phyloP scores from a whole-genome alignment of 2,113 vertebrate species.

The Proteles cristata region DNA sequence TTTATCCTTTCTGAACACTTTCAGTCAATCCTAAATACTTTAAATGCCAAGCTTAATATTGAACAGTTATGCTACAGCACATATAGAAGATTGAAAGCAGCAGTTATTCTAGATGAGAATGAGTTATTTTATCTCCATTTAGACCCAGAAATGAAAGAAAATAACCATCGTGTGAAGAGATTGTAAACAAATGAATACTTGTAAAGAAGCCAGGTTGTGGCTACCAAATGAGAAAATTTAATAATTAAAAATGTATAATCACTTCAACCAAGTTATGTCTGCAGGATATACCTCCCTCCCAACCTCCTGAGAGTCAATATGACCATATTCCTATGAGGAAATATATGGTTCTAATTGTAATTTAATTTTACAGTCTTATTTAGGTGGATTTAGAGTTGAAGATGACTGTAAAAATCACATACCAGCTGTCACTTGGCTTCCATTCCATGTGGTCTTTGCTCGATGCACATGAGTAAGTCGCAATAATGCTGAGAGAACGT shows the following conservation, averaged over 20 bases:
- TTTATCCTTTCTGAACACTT: slow-evolving; percentile 84
- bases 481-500: slow-evolving; percentile 33
- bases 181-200: slow-evolving; percentile 34
- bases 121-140: slow-evolving; percentile 74
- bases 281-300: not conserved
- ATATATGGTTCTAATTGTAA: slow-evolving; percentile 67
- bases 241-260: slow-evolving; percentile 22
- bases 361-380: slow-evolving; percentile 77
- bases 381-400: slow-evolving; percentile 66
- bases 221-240: slow-evolving; percentile 22
- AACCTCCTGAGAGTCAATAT: not conserved
- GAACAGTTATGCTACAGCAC: slow-evolving; percentile 76
- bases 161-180: slow-evolving; percentile 31
- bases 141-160: slow-evolving; percentile 35
- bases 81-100: slow-evolving; percentile 63
- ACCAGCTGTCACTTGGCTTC: slow-evolving; percentile 74
- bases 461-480: slow-evolving; percentile 31
- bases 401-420: slow-evolving; percentile 66
- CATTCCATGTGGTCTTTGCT: slow-evolving; percentile 37
- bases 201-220: not conserved
- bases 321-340: not conserved
- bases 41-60: slow-evolving; percentile 82
- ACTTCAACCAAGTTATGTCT: not conserved
- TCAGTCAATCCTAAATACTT: slow-evolving; percentile 82
- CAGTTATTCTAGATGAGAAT: slow-evolving; percentile 60